Evolutionary conservation across 2,113 vertebrate species (phyloP).

Genomic region (Collichthys lucidus): DNA sequence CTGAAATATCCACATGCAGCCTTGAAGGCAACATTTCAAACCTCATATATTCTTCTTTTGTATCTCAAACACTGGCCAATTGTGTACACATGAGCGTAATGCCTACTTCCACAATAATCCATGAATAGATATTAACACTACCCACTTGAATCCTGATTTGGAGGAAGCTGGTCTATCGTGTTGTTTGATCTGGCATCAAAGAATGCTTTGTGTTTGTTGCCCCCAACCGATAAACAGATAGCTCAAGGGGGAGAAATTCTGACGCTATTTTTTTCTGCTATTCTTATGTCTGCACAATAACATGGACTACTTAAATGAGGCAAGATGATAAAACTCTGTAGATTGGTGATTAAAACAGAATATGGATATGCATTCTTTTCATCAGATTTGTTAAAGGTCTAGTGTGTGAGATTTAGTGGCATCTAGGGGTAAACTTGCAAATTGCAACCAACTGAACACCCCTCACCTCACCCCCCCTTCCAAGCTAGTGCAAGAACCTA

Average conservation of each 20-base stretch:
- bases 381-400: background rate
- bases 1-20: conserved; percentile 17
- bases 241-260: background rate
- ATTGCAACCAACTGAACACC: too few species aligned
- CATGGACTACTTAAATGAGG: background rate
- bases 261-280: conserved; percentile 22
- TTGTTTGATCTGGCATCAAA: conserved; percentile 35
- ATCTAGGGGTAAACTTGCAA: too few species aligned
- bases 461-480: too few species aligned
- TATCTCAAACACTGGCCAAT: conserved; percentile 4
- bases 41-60: background rate
- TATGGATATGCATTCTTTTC: background rate
- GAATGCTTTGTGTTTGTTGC: conserved; percentile 20
- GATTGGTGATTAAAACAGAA: background rate
- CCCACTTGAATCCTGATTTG: conserved; percentile 9
- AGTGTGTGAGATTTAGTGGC: too few species aligned
- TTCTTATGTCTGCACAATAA: background rate
- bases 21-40: background rate
- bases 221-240: background rate
- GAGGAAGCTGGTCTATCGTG: background rate
- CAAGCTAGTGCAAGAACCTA: too few species aligned
- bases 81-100: background rate
- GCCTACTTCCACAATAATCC: background rate
- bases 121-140: background rate
- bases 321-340: too few species aligned